phyloP scores from a whole-genome alignment of 2,797 vertebrate genomes.

The Eremophila alpestris region DNA sequence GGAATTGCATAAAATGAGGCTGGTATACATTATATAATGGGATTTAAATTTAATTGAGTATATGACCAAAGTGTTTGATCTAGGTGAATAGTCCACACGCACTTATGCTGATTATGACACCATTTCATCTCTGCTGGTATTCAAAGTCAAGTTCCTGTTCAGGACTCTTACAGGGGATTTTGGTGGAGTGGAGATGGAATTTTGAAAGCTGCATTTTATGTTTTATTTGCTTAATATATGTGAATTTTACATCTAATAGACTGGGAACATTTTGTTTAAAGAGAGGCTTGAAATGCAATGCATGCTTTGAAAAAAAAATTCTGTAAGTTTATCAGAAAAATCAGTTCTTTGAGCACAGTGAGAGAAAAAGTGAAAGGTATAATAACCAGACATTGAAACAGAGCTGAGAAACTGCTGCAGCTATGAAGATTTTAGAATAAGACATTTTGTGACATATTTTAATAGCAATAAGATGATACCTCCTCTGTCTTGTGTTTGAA shows the following conservation, averaged over 20 bases:
- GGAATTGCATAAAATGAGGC: slow-evolving; percentile 67
- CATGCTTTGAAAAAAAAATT: neutral
- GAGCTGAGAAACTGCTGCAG: neutral
- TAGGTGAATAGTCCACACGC: slow-evolving; percentile 50
- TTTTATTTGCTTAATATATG: neutral
- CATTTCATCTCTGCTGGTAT: slow-evolving; percentile 42
- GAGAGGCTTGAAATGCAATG: neutral
- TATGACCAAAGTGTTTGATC: slow-evolving; percentile 65
- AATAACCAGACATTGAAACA: neutral
- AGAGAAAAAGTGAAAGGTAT: neutral
- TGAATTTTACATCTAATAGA: neutral
- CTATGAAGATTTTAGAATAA: slow-evolving; percentile 9
- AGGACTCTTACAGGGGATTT: neutral
- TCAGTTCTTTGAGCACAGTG: neutral
- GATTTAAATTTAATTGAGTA: slow-evolving; percentile 73
- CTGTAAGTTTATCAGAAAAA: neutral
- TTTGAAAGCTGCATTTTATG: neutral
- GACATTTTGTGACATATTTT: neutral
- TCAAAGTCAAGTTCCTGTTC: slow-evolving; percentile 10
- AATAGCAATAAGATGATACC: neutral
- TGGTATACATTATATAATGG: slow-evolving; percentile 66
- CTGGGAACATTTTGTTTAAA: neutral
- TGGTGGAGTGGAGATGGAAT: neutral
- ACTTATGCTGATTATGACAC: slow-evolving; percentile 65
- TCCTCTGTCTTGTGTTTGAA: slow-evolving; percentile 17